These are phyloP conservation scores for Psophia crepitans DNA, from an alignment of 2,113 vertebrate genomes.

Conservation along the genomic window DNA sequence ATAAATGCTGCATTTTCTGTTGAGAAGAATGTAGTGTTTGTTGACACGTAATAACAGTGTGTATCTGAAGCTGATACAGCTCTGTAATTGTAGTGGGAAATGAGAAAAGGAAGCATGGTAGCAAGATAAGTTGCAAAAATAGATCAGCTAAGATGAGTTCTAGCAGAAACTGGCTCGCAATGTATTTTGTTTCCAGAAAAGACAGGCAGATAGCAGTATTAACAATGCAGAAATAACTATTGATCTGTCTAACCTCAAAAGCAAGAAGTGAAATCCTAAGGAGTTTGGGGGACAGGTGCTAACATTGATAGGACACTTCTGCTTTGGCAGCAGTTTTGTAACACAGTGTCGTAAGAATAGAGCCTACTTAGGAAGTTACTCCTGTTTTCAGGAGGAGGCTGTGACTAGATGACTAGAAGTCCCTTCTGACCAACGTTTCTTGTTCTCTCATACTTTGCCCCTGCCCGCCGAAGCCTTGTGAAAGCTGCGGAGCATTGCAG, in stretches of 20 bases:
- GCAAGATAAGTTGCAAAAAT: background rate
- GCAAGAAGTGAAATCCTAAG: background rate
- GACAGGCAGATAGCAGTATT: background rate
- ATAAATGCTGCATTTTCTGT: background rate
- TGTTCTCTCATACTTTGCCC: background rate
- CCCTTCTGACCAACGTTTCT: background rate
- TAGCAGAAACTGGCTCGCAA: background rate
- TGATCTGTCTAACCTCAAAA: background rate
- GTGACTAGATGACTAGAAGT: background rate
- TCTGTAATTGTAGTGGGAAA: background rate
- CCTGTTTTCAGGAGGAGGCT: background rate
- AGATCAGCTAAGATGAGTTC: background rate
- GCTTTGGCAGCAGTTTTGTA: background rate
- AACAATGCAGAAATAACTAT: background rate
- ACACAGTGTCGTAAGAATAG: background rate
- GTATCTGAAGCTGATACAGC: background rate
- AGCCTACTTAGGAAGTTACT: background rate
- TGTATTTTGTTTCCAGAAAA: background rate
- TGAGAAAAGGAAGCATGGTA: background rate
- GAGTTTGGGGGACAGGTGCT: background rate
- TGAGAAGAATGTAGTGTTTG: background rate
- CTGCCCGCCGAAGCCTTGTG: background rate
- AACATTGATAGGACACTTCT: background rate
- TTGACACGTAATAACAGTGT: background rate
- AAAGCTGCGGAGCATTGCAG: background rate